Conservation (phyloP, 2,888 invertebrate genomes). For the Nomada lathburiana region DNA sequence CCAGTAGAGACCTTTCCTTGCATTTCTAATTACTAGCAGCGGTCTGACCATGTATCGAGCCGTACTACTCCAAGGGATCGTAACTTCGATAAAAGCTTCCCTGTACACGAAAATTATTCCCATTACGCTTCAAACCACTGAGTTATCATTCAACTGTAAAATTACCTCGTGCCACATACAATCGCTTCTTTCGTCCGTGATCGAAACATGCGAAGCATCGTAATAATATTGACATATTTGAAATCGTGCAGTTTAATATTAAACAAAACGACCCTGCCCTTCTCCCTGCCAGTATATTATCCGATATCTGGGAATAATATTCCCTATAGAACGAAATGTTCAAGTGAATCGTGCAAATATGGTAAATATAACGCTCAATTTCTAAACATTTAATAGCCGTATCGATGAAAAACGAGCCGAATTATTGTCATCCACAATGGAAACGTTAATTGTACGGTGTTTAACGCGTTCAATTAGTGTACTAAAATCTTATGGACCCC, state of each 20-base stretch:
- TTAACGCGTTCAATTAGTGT: neutral
- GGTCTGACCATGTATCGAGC: slow-evolving; percentile 26
- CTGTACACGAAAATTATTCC: slow-evolving; percentile 3
- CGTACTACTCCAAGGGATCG: slow-evolving; percentile 27
- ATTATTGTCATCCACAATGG: neutral
- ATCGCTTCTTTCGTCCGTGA: neutral
- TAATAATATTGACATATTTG: too few relatives aligned
- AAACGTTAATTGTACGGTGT: neutral
- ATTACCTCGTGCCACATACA: neutral
- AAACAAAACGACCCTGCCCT: too few relatives aligned
- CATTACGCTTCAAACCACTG: neutral
- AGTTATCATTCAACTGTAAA: neutral
- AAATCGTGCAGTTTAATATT: too few relatives aligned
- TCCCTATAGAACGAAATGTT: too few relatives aligned
- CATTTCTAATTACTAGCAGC: slow-evolving; percentile 27
- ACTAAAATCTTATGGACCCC: neutral
- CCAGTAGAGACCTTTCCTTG: neutral
- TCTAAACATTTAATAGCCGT: neutral
- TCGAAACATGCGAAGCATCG: too few relatives aligned
- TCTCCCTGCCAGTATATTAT: too few relatives aligned
- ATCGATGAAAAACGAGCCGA: neutral
- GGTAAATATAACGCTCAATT: neutral
- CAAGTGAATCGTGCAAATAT: neutral
- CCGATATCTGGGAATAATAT: too few relatives aligned
- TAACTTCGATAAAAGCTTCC: neutral